Base-by-base conservation (phyloP, 2,113 vertebrate species). In the Cepphus grylle region DNA sequence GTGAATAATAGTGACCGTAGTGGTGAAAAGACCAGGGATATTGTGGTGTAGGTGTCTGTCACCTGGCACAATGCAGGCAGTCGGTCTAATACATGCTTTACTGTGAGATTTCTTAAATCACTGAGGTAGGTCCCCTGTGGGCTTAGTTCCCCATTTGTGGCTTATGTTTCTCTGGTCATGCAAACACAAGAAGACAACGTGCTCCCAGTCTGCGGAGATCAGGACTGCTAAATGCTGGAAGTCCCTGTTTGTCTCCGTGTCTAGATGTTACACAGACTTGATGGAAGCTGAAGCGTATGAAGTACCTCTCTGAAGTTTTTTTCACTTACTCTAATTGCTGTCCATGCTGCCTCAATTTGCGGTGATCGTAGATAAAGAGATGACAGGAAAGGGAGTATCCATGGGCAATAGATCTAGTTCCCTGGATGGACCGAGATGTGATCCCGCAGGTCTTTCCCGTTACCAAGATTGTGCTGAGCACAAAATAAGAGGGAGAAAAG, bases 181-280 rank as follows among this genome's bases (percentile, higher is more conserved):
- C 59, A 52, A 67, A 70, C 42, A 29, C 36, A 18, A 61, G 53
- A 71, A 53, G 22, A 36, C 36, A 21, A 0, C 27, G 8, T 22
- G 77, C 61, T 87, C 38, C 1, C 52, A 5, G 65, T 3, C 17
- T 66, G 77, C 0, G 0, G 20, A 30, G 50, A 34, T 70, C 45
- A 49, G 81, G 36, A 30, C 70, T 25, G 50, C 20, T 43, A 7
- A 8, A 7, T 5, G 32, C 7, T 50, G 70, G 21, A 9, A 11
- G 38, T 50, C 47, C 69, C 55, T 26, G 27, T 4, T 34, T 53
- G 20, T 21, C 62, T 47, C 66, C 20, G 19, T 45, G n/a, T 2
- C 6, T 15, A 5, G 8, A 4, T 58, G 71, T 36, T 40, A 45
- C 63, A 23, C 2, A 0, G 53, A 1, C 20, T 21, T 47, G 15